Evolutionary conservation across 1,140 invertebrate species (phyloP), one percentile per base, ranked within the genome.

Genomic region (Ylistrum balloti): DNA sequence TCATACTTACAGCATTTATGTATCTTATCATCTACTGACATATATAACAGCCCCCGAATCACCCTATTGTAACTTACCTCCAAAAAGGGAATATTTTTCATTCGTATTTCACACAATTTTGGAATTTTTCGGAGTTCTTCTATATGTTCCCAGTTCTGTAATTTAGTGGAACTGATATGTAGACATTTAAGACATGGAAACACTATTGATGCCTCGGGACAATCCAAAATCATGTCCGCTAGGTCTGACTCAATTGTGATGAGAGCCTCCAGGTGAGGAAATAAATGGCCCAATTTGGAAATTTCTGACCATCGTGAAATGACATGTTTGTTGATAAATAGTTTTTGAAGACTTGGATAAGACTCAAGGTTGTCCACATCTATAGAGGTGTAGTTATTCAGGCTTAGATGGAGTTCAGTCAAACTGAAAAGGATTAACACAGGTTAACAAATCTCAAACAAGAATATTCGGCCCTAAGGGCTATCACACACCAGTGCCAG

Each of bases 391-490:
- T 98, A 99, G 93, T 98, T 97, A 92, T 97, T 97, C 20, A 99
- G 97, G 92, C 98, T 99, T 91, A 99, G 96, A 96, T 99, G 98
- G 34, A 99, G 96, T 96, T 99, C 98, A 97, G 98, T 98, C 22
- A 99, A 96, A 95, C 97, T 97, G 92, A 87, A 95, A 94, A 89
- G 10, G 20, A 45, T 15, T 17, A 45, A 17, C 17, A 45, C 41
- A 45, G 9, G 41, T 45, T 45, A 17, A 45, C 20, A 45, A 45
- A 13, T 45, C 17, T 13, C 35, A 38, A n/a, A n/a, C n/a, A n/a
- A n/a, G n/a, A n/a, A n/a, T n/a, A n/a, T n/a, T n/a, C n/a, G n/a
- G n/a, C n/a, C n/a, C n/a, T n/a, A n/a, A n/a, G n/a, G n/a, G n/a
- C n/a, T n/a, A n/a, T n/a, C n/a, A n/a, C n/a, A n/a, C n/a, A n/a